Percentiles rank a stretch among this genome's conserved stretches.
These are phyloP conservation scores for Isurus oxyrinchus DNA, from an alignment of 2,113 vertebrate species.

Conservation along the genomic window DNA sequence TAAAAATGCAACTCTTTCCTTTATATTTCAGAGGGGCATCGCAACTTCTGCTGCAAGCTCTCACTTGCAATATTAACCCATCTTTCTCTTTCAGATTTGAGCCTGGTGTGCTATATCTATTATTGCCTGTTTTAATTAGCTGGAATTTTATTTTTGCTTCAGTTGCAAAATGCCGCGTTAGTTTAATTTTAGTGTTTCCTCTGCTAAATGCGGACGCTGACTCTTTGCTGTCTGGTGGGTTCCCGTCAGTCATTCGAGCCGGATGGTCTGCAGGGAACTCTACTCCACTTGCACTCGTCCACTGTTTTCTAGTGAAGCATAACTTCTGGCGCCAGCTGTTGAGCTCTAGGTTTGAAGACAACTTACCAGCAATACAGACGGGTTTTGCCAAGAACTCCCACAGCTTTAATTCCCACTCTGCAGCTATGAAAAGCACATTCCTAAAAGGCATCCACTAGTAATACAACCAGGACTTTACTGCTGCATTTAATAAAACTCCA, in stretches of 20 bases:
- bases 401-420: conserved; percentile 17
- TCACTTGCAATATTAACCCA: not conserved
- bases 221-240: not conserved
- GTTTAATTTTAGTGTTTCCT: not conserved
- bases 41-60: not conserved
- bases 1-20: not conserved
- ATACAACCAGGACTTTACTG: not conserved
- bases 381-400: not conserved
- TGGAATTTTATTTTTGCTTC: not conserved
- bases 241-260: not conserved
- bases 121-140: not conserved
- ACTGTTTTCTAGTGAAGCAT: not conserved
- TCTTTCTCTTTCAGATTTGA: not conserved
- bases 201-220: not conserved
- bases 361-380: too few species aligned
- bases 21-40: not conserved
- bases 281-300: not conserved
- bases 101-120: not conserved
- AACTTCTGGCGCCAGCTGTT: not conserved
- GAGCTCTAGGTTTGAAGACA: not conserved
- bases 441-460: not conserved
- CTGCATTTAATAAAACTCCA: not conserved
- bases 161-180: not conserved
- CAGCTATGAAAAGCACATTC: not conserved
- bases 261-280: not conserved